phyloP scores from a whole-genome alignment of 2,888 invertebrate genomes.

The Drosophila aldrichi region DNA sequence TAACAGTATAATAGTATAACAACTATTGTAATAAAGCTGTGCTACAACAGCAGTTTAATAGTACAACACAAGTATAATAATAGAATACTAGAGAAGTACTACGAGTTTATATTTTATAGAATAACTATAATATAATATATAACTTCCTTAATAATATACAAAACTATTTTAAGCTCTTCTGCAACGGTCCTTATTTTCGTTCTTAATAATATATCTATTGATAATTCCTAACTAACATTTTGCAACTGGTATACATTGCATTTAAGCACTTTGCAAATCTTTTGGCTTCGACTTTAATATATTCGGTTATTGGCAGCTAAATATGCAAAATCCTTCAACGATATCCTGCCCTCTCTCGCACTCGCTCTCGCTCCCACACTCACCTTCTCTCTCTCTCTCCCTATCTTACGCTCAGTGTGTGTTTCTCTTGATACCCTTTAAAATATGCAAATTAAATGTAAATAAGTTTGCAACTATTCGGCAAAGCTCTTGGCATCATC shows the following conservation, averaged over 20 bases:
- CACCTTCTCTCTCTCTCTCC: background rate
- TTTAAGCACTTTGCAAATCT: slow-evolving; percentile 16
- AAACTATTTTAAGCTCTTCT: background rate
- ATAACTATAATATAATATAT: too few relatives aligned
- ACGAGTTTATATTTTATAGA: too few relatives aligned
- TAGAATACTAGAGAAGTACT: too few relatives aligned
- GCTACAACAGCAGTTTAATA: background rate
- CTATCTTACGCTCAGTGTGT: background rate
- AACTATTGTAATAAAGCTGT: too few relatives aligned
- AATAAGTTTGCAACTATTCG: slow-evolving; percentile 82
- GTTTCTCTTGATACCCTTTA: slow-evolving; percentile 30
- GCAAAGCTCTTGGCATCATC: slow-evolving; percentile 43
- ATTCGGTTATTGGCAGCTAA: slow-evolving; percentile 60
- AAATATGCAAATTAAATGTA: slow-evolving; percentile 85
- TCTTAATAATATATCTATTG: background rate
- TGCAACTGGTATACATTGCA: slow-evolving; percentile 10
- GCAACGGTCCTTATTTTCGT: too few relatives aligned
- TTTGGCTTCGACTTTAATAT: slow-evolving; percentile 35
- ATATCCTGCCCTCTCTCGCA: slow-evolving; percentile 2
- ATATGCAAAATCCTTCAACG: slow-evolving; percentile 36
- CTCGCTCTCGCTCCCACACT: background rate
- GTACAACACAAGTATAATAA: background rate
- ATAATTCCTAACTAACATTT: slow-evolving; percentile 36
- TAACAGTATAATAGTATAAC: too few relatives aligned
- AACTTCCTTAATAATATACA: background rate